phyloP scores from a whole-genome alignment of 2,113 vertebrate species.

The Myrmophylax atrothorax region DNA sequence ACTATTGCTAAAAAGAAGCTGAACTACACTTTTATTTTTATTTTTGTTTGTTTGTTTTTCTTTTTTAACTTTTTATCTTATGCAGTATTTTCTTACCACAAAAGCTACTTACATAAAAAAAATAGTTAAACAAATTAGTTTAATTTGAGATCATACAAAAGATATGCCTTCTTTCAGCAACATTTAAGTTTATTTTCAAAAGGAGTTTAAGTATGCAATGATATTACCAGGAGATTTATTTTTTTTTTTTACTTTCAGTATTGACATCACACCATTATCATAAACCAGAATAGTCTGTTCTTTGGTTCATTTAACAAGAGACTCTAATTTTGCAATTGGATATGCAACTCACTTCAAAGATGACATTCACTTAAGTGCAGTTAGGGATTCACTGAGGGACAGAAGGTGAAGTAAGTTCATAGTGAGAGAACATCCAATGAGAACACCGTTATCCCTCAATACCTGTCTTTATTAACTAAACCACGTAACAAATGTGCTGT shows the following conservation, averaged over 20 bases:
- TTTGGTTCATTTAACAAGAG: not conserved
- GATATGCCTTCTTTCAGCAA: not conserved
- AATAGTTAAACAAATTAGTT: not conserved
- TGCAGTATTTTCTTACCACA: not conserved
- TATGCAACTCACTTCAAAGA: not conserved
- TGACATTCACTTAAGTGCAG: not conserved
- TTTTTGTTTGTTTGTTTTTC: accelerated
- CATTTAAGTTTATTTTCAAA: not conserved
- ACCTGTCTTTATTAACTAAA: not conserved
- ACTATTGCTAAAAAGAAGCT: not conserved
- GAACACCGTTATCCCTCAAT: not conserved
- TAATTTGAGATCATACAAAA: not conserved
- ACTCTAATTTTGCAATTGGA: not conserved
- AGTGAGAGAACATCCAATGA: not conserved
- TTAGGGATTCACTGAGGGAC: not conserved
- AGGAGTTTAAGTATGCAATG: not conserved
- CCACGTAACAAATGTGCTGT: not conserved
- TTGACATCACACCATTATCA: not conserved
- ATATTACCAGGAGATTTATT: not conserved
- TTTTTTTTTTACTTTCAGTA: not conserved
- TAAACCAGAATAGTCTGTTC: not conserved
- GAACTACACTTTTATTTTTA: not conserved
- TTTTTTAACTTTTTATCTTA: not conserved
- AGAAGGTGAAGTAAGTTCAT: not conserved
- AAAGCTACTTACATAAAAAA: not conserved